phyloP scores from a whole-genome alignment of 2,888 invertebrate genomes.

The Dryobotodes eremita region DNA sequence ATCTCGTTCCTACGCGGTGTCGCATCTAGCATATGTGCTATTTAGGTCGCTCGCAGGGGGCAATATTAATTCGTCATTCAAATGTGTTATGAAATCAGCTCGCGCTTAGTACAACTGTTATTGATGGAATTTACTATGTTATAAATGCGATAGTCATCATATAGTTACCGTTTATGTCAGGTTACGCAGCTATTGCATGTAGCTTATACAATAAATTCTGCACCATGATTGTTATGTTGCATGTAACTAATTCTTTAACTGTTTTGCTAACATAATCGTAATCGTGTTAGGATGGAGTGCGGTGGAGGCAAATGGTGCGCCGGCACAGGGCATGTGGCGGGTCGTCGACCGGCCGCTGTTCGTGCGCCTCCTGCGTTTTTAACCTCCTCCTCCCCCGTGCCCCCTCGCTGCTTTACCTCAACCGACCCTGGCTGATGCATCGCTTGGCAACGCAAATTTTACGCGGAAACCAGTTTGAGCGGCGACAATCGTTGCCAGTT shows the following conservation, averaged over 20 bases:
- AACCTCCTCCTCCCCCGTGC: conserved; percentile 80
- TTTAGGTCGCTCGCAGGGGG: conserved; percentile 82
- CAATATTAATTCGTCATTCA: conserved; percentile 76
- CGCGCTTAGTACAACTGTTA: conserved; percentile 27
- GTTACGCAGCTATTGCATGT: conserved; percentile 24
- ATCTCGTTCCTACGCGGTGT: conserved; percentile 86
- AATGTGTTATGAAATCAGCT: conserved; percentile 64
- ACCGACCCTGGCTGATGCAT: conserved; percentile 88
- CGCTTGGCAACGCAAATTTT: conserved; percentile 89
- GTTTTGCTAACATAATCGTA: conserved; percentile 81
- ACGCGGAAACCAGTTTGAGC: conserved; percentile 88
- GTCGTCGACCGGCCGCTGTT: conserved; percentile 89
- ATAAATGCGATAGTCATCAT: conserved; percentile 23
- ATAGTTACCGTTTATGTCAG: conserved; percentile 28
- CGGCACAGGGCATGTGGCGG: conserved; percentile 88
- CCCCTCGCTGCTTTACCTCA: conserved; percentile 82
- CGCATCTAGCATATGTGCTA: conserved; percentile 80
- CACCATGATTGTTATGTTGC: conserved; percentile 24
- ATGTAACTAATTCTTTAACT: conserved; percentile 60
- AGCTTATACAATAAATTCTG: conserved; percentile 17
- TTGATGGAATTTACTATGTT: conserved; percentile 35
- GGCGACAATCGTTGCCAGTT: conserved; percentile 81
- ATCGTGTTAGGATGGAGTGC: conserved; percentile 83
- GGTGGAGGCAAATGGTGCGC: conserved; percentile 86
- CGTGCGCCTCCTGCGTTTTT: conserved; percentile 89